Evolutionary conservation across 92 coral and sea anemone genomes (phyloP).

Genomic region (Palythoa heliodiscus): DNA sequence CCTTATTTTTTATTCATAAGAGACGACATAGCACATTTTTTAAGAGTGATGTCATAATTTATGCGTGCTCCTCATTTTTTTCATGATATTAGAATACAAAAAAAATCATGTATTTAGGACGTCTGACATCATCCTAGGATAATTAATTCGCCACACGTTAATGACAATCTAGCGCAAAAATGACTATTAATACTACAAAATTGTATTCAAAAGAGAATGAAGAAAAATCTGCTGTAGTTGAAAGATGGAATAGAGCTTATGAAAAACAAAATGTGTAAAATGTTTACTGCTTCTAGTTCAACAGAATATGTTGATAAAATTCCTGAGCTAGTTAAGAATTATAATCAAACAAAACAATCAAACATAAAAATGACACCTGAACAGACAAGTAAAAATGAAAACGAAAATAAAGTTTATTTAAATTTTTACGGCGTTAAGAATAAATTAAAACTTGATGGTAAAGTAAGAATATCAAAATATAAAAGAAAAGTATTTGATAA

Average conservation of each 20-base stretch:
- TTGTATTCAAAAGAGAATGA: slow-evolving; percentile 27
- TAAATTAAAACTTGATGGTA: no score
- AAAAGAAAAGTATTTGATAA: no score
- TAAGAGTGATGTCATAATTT: no score
- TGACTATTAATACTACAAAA: no score
- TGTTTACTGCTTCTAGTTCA: slow-evolving; percentile 13
- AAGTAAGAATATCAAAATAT: no score
- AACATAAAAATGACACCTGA: slow-evolving; percentile 38
- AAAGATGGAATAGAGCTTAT: slow-evolving; percentile 35
- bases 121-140: no score
- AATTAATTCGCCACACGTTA: no score
- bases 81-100: no score
- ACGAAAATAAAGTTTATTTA: slow-evolving; percentile 6
- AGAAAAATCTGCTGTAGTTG: slow-evolving; percentile 17
- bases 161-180: neutral
- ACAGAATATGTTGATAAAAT: slow-evolving; percentile 11
- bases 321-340: slow-evolving; percentile 11
- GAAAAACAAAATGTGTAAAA: slow-evolving; percentile 39
- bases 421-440: slow-evolving; percentile 13
- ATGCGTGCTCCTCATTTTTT: no score
- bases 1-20: no score
- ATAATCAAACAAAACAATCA: slow-evolving; percentile 28
- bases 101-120: no score
- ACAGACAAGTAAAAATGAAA: neutral
- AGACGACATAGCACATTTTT: no score